Conservation (phyloP, 2,113 vertebrate species). For the Esox niger region DNA sequence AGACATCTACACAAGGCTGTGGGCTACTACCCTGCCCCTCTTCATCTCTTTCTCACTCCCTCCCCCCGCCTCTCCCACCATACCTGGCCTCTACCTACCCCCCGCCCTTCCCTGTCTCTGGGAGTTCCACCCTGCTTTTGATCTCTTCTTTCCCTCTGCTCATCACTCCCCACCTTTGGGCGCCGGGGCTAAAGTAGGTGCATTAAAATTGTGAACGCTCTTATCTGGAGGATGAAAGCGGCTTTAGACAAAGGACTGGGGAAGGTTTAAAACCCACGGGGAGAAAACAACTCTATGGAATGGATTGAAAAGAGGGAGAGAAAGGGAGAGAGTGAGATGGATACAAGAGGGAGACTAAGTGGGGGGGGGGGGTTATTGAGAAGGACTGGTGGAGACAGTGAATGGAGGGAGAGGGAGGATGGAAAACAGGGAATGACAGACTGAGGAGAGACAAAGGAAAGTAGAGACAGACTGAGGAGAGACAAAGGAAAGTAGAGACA, state of each 20-base stretch:
- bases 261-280: slow-evolving; percentile 38
- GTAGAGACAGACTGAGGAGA: no score
- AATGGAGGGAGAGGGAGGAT: slow-evolving; percentile 29
- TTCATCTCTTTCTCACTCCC: neutral
- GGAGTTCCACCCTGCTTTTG: slow-evolving; percentile 65
- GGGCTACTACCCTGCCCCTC: neutral
- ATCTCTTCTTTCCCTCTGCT: slow-evolving; percentile 35
- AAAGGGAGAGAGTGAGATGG: slow-evolving; percentile 16
- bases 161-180: slow-evolving; percentile 53
- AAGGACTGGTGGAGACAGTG: slow-evolving; percentile 16
- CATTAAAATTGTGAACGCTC: slow-evolving; percentile 60
- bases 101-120: slow-evolving; percentile 37
- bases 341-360: rapidly evolving
- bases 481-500: no score
- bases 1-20: neutral
- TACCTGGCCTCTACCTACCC: slow-evolving; percentile 42
- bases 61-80: slow-evolving; percentile 43
- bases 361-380: slow-evolving; percentile 21
- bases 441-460: neutral
- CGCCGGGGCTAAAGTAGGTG: slow-evolving; percentile 48
- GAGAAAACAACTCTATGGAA: slow-evolving; percentile 12
- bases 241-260: slow-evolving; percentile 64
- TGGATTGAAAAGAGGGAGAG: slow-evolving; percentile 9
- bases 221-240: slow-evolving; percentile 64
- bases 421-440: slow-evolving; percentile 23